Percentiles rank a stretch among this genome's conserved stretches.
These are phyloP conservation scores for Zapornia atra DNA, from an alignment of 2,113 vertebrate genomes.

Conservation along the genomic window DNA sequence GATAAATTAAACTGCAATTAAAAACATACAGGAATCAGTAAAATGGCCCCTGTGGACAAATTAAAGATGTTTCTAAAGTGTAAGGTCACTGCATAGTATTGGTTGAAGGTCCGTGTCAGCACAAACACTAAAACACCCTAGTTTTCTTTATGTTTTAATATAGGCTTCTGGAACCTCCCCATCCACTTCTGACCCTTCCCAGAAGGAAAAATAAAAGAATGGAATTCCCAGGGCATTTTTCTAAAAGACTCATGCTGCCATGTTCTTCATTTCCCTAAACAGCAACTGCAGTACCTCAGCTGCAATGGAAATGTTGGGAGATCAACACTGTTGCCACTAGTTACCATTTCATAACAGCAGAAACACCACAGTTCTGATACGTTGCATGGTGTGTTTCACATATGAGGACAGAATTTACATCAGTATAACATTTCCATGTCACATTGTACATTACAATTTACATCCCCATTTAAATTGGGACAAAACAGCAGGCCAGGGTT, in stretches of 20 bases:
- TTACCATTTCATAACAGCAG: not conserved
- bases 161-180: not conserved
- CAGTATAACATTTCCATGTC: not conserved
- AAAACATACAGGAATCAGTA: not conserved
- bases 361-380: not conserved
- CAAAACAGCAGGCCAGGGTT: not conserved
- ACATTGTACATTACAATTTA: not conserved
- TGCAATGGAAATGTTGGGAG: not conserved
- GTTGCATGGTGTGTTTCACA: not conserved
- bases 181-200: not conserved
- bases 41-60: not conserved
- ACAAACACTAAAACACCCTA: not conserved
- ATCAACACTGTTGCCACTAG: not conserved
- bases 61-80: not conserved
- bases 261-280: not conserved
- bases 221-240: not conserved
- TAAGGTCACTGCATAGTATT: not conserved
- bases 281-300: not conserved
- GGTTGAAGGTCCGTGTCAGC: not conserved
- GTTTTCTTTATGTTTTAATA: not conserved
- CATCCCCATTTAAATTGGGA: not conserved
- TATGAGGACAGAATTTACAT: not conserved
- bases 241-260: not conserved
- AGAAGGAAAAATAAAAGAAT: not conserved
- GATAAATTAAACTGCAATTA: conserved; percentile 36